Evolutionary conservation across 2,113 vertebrate genomes (phyloP).

Genomic region (Sorex araneus): DNA sequence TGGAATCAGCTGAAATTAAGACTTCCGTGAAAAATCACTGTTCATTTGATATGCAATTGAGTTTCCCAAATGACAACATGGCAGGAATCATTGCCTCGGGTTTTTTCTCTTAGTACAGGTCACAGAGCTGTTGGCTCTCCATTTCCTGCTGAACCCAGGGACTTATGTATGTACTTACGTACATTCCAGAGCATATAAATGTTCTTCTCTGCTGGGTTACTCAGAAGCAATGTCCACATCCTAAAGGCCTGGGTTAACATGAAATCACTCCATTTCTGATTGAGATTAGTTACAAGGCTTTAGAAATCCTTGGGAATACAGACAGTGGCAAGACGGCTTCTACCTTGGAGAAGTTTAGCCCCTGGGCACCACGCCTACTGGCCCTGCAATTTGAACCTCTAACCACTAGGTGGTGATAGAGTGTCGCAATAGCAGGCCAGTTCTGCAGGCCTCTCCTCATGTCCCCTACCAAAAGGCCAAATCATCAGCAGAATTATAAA

Average conservation of each 20-base stretch:
- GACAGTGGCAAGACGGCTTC: background rate
- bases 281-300: conserved; percentile 45
- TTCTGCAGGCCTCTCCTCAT: accelerated
- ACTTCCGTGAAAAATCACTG: conserved; percentile 51
- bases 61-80: conserved; percentile 62
- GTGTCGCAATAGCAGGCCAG: background rate
- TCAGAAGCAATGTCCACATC: conserved; percentile 20
- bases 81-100: conserved; percentile 50
- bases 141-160: conserved; percentile 13
- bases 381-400: conserved; percentile 70
- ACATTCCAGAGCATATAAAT: conserved; percentile 5
- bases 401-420: conserved; percentile 67
- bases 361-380: background rate
- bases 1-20: conserved; percentile 50
- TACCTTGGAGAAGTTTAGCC: background rate
- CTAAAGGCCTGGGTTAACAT: background rate
- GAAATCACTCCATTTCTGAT: conserved; percentile 8
- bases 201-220: conserved; percentile 47
- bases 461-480: background rate
- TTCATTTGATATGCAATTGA: conserved; percentile 20
- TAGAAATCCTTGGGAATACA: background rate
- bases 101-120: conserved; percentile 51
- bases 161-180: conserved; percentile 25
- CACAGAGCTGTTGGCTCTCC: conserved; percentile 57
- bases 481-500: too few species aligned